Evolutionary conservation across 2,888 invertebrate genomes (phyloP).

Genomic region (Diaphora mendica): DNA sequence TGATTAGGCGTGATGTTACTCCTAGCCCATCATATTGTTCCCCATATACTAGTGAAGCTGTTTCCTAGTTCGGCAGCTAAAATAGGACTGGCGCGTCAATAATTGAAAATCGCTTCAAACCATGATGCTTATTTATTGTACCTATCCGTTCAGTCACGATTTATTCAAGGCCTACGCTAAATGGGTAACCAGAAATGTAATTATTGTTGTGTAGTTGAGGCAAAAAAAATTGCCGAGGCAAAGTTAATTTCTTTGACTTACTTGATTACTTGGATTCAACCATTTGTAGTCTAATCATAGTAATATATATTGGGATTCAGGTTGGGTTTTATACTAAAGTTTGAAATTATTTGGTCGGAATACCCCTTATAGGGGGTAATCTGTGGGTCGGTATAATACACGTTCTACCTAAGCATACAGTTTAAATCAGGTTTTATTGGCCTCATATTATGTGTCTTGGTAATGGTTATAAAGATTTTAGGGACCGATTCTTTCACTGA

Average conservation of each 20-base stretch:
- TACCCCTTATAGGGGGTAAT: too few species aligned
- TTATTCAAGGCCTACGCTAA: conserved; percentile 67
- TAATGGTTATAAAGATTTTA: neutral
- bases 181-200: conserved; percentile 69
- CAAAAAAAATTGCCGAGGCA: conserved; percentile 49
- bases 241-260: conserved; percentile 7
- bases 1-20: conserved; percentile 38
- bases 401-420: too few species aligned
- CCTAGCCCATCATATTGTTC: conserved; percentile 37
- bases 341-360: neutral
- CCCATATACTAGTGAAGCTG: conserved; percentile 23
- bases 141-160: conserved; percentile 70
- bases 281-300: conserved; percentile 22
- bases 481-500: too few species aligned
- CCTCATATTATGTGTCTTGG: neutral
- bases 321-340: neutral
- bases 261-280: conserved; percentile 30
- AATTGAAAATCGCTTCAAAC: conserved; percentile 67
- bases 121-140: conserved; percentile 60
- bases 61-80: conserved; percentile 52
- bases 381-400: too few species aligned
- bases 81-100: conserved; percentile 60
- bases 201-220: conserved; percentile 53
- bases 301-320: neutral
- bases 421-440: too few species aligned